phyloP scores from a whole-genome alignment of 2,888 invertebrate species.

The Hirtodrosophila confusa region DNA sequence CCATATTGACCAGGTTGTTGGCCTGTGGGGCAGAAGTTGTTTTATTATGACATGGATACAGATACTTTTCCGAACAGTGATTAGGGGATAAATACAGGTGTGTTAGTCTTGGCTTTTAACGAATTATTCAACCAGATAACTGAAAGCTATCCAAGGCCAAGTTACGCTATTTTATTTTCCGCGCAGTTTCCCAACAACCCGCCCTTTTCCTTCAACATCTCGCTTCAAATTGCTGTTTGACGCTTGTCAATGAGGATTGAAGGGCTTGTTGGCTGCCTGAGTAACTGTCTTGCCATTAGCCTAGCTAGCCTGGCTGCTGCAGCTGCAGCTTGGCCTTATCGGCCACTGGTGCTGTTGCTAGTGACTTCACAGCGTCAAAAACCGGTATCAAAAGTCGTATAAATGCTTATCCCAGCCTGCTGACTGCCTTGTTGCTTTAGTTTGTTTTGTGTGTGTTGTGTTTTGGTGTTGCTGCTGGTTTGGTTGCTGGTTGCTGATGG shows the following conservation, averaged over 20 bases:
- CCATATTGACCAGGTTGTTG: slow-evolving; percentile 44
- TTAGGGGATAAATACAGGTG: slow-evolving; percentile 4
- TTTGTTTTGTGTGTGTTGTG: slow-evolving; percentile 36
- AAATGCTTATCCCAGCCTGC: slow-evolving; percentile 56
- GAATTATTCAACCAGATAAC: slow-evolving; percentile 23
- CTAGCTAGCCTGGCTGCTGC: slow-evolving; percentile 18
- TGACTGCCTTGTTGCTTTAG: slow-evolving; percentile 23
- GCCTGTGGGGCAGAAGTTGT: slow-evolving; percentile 11
- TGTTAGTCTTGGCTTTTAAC: slow-evolving; percentile 19
- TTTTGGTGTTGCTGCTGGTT: slow-evolving; percentile 12
- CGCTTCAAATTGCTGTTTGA: slow-evolving; percentile 24
- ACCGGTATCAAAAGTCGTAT: slow-evolving; percentile 72
- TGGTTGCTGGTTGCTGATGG: slow-evolving; percentile 16
- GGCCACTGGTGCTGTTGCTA: slow-evolving; percentile 35
- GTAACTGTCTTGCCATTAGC: neutral
- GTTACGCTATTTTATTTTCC: neutral
- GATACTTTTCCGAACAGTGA: slow-evolving; percentile 14
- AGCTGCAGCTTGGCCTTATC: slow-evolving; percentile 49
- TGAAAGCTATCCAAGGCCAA: slow-evolving; percentile 22
- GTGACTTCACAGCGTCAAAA: slow-evolving; percentile 58
- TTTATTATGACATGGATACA: slow-evolving; percentile 14
- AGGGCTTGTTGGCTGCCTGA: slow-evolving; percentile 31
- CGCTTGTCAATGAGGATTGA: slow-evolving; percentile 51
- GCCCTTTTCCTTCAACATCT: neutral
- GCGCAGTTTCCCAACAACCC: slow-evolving; percentile 4